Evolutionary conservation across 2,113 vertebrate species (phyloP).

Genomic region (Nycticebus coucang): DNA sequence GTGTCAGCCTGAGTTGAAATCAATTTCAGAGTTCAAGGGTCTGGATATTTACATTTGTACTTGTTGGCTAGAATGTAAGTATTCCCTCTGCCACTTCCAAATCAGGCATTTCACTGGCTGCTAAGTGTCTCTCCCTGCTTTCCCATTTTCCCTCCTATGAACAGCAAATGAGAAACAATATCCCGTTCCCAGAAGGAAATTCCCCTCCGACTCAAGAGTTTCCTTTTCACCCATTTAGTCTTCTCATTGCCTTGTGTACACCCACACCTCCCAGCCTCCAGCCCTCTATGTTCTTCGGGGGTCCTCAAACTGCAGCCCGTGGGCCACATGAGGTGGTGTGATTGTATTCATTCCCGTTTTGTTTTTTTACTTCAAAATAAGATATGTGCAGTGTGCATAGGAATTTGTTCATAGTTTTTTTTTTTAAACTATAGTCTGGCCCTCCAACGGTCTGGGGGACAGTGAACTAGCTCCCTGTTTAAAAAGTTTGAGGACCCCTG

Average conservation of each 20-base stretch:
- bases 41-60: constrained; percentile 64
- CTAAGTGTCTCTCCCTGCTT: constrained; percentile 76
- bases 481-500: no score
- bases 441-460: no score
- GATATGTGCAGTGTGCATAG: no score
- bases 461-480: no score
- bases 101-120: constrained; percentile 75
- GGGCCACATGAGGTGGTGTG: no score
- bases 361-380: no score
- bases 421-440: no score
- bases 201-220: constrained; percentile 79
- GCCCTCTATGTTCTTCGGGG: constrained; percentile 37
- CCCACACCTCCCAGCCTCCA: neutral
- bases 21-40: constrained; percentile 56
- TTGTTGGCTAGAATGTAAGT: constrained; percentile 34
- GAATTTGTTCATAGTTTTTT: no score
- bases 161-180: constrained; percentile 84
- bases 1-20: constrained; percentile 44
- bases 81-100: constrained; percentile 56
- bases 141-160: constrained; percentile 85
- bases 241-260: constrained; percentile 27
- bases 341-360: no score
- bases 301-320: no score
- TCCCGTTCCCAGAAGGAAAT: constrained; percentile 84
- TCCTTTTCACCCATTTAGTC: constrained; percentile 78